These are phyloP conservation scores for Drosophila nikananu DNA, from an alignment of 1,140 invertebrate species.

Conservation along the genomic window DNA sequence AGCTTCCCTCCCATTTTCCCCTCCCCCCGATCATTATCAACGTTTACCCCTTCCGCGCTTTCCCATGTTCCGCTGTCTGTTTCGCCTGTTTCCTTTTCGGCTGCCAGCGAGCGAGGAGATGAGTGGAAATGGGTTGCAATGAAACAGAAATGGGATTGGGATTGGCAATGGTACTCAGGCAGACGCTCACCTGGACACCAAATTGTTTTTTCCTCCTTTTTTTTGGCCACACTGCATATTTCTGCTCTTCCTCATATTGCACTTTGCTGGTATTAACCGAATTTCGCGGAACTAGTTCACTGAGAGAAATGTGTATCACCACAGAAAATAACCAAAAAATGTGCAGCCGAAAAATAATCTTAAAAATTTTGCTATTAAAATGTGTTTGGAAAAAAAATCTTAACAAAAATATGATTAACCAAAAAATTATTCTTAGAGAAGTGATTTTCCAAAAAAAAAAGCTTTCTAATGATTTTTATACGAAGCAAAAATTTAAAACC, in stretches of 20 bases:
- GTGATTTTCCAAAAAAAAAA: no score
- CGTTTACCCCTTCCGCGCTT: slow-evolving; percentile 35
- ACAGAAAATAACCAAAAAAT: no score
- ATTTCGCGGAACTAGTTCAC: slow-evolving; percentile 4
- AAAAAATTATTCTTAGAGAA: no score
- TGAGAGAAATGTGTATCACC: neutral
- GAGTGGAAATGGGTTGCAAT: slow-evolving; percentile 21
- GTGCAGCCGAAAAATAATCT: no score
- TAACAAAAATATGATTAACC: no score
- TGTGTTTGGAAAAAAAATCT: neutral
- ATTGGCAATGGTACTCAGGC: slow-evolving; percentile 22
- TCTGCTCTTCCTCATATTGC: slow-evolving; percentile 8
- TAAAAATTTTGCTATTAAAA: no score
- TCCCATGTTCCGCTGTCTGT: slow-evolving; percentile 32
- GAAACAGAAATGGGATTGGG: slow-evolving; percentile 38
- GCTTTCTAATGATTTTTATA: no score
- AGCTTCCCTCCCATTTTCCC: slow-evolving; percentile 28
- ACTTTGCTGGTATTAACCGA: neutral
- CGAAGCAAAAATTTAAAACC: no score
- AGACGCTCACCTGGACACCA: slow-evolving; percentile 31
- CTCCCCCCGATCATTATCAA: slow-evolving; percentile 57
- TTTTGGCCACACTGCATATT: slow-evolving; percentile 17
- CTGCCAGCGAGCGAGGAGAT: slow-evolving; percentile 2
- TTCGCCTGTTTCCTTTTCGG: slow-evolving; percentile 18
- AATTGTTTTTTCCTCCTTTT: slow-evolving; percentile 26